Base-by-base conservation (phyloP, 2,797 vertebrate genomes). In the Taenioides sp. region DNA sequence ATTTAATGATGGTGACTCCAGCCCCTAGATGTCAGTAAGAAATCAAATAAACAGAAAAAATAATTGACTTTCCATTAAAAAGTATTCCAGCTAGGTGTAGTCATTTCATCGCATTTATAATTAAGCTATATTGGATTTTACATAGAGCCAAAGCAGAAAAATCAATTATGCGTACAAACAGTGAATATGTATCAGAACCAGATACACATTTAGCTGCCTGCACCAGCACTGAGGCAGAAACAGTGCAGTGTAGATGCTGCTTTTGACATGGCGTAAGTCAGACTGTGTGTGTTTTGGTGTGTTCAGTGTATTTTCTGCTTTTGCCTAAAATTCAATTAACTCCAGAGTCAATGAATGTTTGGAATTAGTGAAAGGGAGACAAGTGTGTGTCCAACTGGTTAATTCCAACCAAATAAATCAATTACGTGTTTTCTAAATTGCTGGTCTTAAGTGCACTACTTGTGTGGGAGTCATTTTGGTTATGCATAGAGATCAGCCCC, bases 281-380 rank as follows among this genome's bases (percentile, higher is more conserved):
- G n/a, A 54, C 55, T 43, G 64, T 65, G 65, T 70, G 52, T 43
- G 37, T 72, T 59, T 58, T 28, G 43, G 27, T 34, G 27, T 58
- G 67, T 9, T 69, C 59, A 47, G 63, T 61, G 43, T 57, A 37
- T 65, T 54, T 75, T 47, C 23, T 72, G 54, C 37, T 62, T 79
- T 79, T 80, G 78, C 76, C 87, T 86, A 82, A 86, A 82, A 80
- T 71, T 69, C 74, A 78, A 86, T 88, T 87, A 86, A 79, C 77
- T 84, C 74, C 73, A 69, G 52, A 87, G 81, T 69, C 67, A 69
- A 73, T 85, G 60, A 84, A 84, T 73, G 80, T 85, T 87, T 79
- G 78, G 77, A 80, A 65, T n/a, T 40, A 40, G 67, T 49, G 75
- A 63, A 65, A 76, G 20, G 31, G 72, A 67, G 34, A 66, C 57